Conservation (phyloP, 1,140 invertebrate genomes). For the Melanaphis sacchari region DNA sequence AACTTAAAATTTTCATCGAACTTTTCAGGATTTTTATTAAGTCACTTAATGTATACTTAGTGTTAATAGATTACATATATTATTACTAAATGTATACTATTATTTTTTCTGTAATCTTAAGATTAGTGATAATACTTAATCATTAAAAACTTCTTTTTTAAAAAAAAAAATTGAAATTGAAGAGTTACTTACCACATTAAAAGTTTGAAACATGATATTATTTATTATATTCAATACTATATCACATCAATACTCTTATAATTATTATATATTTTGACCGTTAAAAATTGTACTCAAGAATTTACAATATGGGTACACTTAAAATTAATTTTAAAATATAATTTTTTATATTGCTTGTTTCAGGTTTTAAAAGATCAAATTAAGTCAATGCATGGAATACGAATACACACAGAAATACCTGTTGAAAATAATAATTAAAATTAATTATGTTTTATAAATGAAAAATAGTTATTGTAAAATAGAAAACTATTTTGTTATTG, state of each 20-base stretch:
- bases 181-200: background rate
- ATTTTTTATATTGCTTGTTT: constrained; percentile 60
- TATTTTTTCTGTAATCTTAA: too few relatives aligned
- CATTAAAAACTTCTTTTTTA: background rate
- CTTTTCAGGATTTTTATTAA: too few relatives aligned
- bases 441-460: background rate
- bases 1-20: too few relatives aligned
- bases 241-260: background rate
- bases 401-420: constrained; percentile 71
- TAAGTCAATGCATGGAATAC: constrained; percentile 83
- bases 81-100: too few relatives aligned
- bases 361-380: constrained; percentile 79
- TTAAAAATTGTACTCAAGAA: background rate
- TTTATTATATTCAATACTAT: background rate
- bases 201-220: too few relatives aligned
- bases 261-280: background rate
- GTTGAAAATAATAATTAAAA: background rate
- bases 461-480: background rate
- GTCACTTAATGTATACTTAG: too few relatives aligned
- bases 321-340: background rate
- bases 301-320: background rate
- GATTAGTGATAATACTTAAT: too few relatives aligned
- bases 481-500: background rate
- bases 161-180: background rate
- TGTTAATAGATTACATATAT: too few relatives aligned